These are phyloP conservation scores for Actinernus sp. DNA, from an alignment of 92 coral and sea anemone genomes.

Conservation along the genomic window DNA sequence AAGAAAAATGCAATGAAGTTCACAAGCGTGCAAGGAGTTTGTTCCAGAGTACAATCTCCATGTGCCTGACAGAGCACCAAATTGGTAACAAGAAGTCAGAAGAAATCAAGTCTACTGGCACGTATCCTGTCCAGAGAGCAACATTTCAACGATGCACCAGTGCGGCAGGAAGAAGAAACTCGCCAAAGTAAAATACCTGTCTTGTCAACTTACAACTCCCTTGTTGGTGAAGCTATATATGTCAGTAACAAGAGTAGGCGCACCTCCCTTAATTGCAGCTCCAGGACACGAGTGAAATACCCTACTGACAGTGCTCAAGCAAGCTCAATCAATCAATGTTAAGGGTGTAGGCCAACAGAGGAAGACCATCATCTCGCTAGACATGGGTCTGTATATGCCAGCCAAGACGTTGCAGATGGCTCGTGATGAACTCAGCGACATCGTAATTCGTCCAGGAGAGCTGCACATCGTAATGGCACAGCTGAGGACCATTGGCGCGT, in stretches of 20 bases:
- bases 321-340: slow-evolving; percentile 7
- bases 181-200: no score
- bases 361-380: slow-evolving; percentile 54
- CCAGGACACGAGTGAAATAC: slow-evolving; percentile 70
- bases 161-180: background rate
- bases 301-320: slow-evolving; percentile 35
- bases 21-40: slow-evolving; percentile 46
- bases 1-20: slow-evolving; percentile 28
- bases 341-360: slow-evolving; percentile 36
- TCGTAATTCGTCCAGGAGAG: slow-evolving; percentile 71
- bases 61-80: no score
- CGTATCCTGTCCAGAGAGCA: no score
- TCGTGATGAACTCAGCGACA: slow-evolving; percentile 53
- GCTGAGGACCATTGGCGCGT: slow-evolving; percentile 47
- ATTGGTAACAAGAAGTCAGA: no score
- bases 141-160: no score
- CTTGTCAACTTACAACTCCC: no score
- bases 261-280: slow-evolving; percentile 48
- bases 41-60: slow-evolving; percentile 8
- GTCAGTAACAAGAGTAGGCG: no score
- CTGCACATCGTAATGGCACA: slow-evolving; percentile 48
- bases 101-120: no score
- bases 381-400: slow-evolving; percentile 62
- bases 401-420: slow-evolving; percentile 80
- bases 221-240: no score